Evolutionary conservation across 2,888 invertebrate genomes (phyloP).

Genomic region (Drosophila pseudotalamancana): DNA sequence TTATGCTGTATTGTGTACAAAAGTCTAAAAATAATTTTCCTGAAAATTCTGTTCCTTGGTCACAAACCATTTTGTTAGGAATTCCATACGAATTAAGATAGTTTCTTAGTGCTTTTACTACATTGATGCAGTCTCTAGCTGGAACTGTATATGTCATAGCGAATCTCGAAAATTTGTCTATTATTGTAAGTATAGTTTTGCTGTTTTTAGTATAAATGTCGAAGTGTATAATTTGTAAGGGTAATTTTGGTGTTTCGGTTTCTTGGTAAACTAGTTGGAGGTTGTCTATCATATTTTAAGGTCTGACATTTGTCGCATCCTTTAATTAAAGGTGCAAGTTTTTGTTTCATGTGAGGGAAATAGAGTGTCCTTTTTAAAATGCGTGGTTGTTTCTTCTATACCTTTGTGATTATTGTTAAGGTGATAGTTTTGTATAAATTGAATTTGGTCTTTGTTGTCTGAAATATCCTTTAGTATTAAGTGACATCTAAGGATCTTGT

Average conservation of each 20-base stretch:
- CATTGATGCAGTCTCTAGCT: background rate
- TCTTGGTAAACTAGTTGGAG: background rate
- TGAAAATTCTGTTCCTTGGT: background rate
- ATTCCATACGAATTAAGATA: background rate
- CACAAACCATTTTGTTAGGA: background rate
- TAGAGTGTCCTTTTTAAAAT: background rate
- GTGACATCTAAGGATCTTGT: background rate
- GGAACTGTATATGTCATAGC: background rate
- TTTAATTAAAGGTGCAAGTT: background rate
- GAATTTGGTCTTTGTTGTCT: background rate
- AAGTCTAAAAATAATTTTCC: background rate
- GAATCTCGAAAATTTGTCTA: background rate
- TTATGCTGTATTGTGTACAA: background rate
- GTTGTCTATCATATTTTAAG: background rate
- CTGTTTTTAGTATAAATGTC: background rate
- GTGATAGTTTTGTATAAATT: background rate
- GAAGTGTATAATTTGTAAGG: background rate
- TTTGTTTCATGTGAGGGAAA: background rate
- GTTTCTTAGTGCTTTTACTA: background rate
- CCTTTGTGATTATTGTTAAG: background rate
- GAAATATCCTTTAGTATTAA: too few species aligned
- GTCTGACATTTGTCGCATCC: background rate
- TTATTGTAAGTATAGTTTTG: background rate
- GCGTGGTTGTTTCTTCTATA: background rate
- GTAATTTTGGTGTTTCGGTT: background rate